These are phyloP conservation scores for Mirza zaza DNA, from an alignment of 2,113 vertebrate species.

Conservation along the genomic window DNA sequence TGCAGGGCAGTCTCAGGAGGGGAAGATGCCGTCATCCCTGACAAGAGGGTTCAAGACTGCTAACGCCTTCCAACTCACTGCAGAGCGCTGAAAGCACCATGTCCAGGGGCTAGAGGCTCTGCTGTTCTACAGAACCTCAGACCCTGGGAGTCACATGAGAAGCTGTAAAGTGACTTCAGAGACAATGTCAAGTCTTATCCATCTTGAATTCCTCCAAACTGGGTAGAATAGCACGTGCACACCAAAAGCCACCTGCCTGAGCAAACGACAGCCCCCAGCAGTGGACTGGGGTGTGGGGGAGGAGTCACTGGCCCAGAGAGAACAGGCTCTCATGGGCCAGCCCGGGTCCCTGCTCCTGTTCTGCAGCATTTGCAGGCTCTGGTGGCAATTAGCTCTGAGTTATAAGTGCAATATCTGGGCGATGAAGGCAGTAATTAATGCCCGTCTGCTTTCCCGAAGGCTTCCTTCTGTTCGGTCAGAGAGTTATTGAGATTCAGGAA, in stretches of 20 bases:
- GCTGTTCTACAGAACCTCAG: not conserved
- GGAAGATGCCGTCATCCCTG: not conserved
- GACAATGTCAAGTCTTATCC: rapidly evolving
- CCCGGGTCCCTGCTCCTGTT: not conserved
- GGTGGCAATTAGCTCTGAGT: constrained; percentile 82
- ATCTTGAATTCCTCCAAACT: not conserved
- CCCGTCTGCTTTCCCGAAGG: constrained; percentile 76
- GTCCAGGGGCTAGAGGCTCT: not conserved
- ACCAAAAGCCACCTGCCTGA: rapidly evolving
- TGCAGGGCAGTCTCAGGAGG: not conserved
- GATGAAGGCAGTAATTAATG: constrained; percentile 80
- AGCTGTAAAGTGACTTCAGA: not conserved
- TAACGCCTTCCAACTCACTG: not conserved
- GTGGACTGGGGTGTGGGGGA: rapidly evolving
- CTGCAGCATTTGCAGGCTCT: constrained; percentile 33
- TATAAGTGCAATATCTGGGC: constrained; percentile 78
- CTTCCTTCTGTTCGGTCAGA: constrained; percentile 79
- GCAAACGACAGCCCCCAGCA: rapidly evolving
- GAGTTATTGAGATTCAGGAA: constrained; percentile 79
- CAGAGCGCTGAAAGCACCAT: rapidly evolving
- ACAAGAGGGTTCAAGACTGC: not conserved
- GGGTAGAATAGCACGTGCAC: not conserved
- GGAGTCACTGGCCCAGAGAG: not conserved
- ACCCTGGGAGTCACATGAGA: not conserved
- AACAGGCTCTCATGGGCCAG: not conserved